Evolutionary conservation across 2,888 invertebrate genomes (phyloP).

Genomic region (Amphipyra berbera): DNA sequence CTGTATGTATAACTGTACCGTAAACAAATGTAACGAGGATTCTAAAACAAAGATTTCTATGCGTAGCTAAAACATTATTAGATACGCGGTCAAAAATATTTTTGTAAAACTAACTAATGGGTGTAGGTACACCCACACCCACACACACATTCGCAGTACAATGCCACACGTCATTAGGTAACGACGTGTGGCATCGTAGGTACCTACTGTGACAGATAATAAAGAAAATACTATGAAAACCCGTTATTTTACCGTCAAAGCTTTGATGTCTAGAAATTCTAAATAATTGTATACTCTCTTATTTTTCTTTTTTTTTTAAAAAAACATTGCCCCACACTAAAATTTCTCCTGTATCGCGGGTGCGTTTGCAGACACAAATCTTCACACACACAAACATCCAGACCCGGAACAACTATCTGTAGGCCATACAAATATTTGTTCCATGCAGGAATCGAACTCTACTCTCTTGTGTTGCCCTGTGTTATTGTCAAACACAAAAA

Average conservation of each 20-base stretch:
- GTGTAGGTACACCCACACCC: too few relatives aligned
- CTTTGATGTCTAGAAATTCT: conserved; percentile 47
- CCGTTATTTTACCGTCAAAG: conserved; percentile 8
- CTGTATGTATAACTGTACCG: neutral
- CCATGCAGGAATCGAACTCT: too few relatives aligned
- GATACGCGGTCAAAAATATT: conserved; percentile 23
- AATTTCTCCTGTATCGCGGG: too few relatives aligned
- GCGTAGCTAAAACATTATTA: conserved; percentile 5
- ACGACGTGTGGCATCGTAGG: conserved; percentile 50
- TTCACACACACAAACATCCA: too few relatives aligned
- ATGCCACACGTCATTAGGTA: too few relatives aligned
- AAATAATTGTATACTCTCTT: conserved; percentile 29
- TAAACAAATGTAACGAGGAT: neutral
- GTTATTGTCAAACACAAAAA: too few relatives aligned
- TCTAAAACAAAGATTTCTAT: neutral
- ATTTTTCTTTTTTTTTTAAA: too few relatives aligned
- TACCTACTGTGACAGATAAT: conserved; percentile 38
- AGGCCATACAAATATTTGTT: too few relatives aligned
- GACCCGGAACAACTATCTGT: too few relatives aligned
- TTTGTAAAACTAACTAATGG: conserved; percentile 28
- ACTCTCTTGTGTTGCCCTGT: too few relatives aligned
- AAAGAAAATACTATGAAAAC: conserved; percentile 43
- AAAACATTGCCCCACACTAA: conserved; percentile 6
- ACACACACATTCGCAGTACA: too few relatives aligned
- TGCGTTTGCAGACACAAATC: too few relatives aligned